Base-by-base conservation (phyloP, 1,140 invertebrate genomes). In the Cyphomyrmex costatus region DNA sequence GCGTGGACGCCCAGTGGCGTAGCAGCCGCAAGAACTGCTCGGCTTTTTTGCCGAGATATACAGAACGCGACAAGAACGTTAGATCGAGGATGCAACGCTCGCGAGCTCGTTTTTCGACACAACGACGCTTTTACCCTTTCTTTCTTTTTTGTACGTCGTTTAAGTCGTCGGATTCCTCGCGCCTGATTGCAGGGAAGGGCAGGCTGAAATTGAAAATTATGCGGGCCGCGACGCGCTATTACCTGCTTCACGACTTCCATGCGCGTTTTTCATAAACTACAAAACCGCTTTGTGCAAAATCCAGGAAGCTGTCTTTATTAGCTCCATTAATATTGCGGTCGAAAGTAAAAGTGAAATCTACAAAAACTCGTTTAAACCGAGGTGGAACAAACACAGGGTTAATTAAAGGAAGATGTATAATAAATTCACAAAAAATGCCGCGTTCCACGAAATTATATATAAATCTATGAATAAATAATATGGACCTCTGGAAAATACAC, bases 1-100 rank as follows among this genome's bases (percentile, higher is more conserved):
- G 58, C 68, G 61, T 60, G 53, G 61, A 76, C 46, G 42, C 61
- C 49, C 92, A 93, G 42, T 93, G 91, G 92, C 91, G 91, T 89
- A 91, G 91, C 60, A 90, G 71, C 33, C 49, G 66, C 24, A 8
- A 46, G 65, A 89, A 80, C 49, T 24, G 3, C 14, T 46, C 6
- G 8, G 16, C 16, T 71, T 78, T n/a, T 58, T 82, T 79, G 24
- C 16, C 49, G 30, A n/a, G 30, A 66, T 12, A 66, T 12, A 16
- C 46, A 14, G 16, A 16, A 56, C n/a, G 27, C 63, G n/a, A 80
- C 56, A 56, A 73, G 51, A 73, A 73, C 27, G 30, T 24, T 63
- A 65, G 42, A 79, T 66, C 16, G 12, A 46, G 24, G n/a, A 16
- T 16, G 27, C n/a, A n/a, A 4, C 33, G 10, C 30, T 56, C 27